Base-by-base conservation (phyloP, 2,113 vertebrate species). In the Varanus komodoensis region DNA sequence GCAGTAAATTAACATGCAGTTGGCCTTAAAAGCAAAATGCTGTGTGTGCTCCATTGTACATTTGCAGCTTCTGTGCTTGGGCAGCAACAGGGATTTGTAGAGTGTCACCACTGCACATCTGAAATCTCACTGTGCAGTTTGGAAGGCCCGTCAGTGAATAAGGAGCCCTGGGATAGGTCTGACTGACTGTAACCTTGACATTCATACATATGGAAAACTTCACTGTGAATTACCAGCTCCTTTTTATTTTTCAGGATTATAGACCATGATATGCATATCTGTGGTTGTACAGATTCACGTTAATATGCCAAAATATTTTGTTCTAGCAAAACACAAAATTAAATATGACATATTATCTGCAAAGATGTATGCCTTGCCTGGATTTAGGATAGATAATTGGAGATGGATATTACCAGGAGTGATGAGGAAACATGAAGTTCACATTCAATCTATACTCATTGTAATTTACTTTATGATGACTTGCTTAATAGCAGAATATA, bases 401-500 rank as follows among this genome's bases (percentile, higher is more conserved):
- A 29, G 64, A 85, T 91, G 85, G 69, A 0, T 34, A 11, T 93
- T 94, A 78, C 89, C 44, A 68, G 68, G 80, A 94, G 11, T 94
- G 95, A 94, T 93, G 91, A 91, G 90, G 95, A 94, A 93, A 93
- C 89, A 81, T 84, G 82, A 96, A 96, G 90, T 96, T 97, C 95
- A 86, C 83, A 88, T 95, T 94, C 84, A 92, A 34, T 93, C 93
- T 95, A 32, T 94, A 89, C 88, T 96, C 85, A 93, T 93, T 97
- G 93, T 94, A 94, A 96, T 96, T 96, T 91, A 92, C 93, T 96
- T 96, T 95, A 93, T 93, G 92, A 88, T 93, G 93, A 95, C 92
- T 96, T 74, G 29, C 94, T 96, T 96, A 96, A 96, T 93, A 96
- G 94, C 64, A 79, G 94, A 94, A 93, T 95, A 94, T 96, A 95